A percentile compares a stretch with the other conserved stretches of the same genome.
phyloP scores from a whole-genome alignment of 2,797 vertebrate species.

The Xerus rutilus region DNA sequence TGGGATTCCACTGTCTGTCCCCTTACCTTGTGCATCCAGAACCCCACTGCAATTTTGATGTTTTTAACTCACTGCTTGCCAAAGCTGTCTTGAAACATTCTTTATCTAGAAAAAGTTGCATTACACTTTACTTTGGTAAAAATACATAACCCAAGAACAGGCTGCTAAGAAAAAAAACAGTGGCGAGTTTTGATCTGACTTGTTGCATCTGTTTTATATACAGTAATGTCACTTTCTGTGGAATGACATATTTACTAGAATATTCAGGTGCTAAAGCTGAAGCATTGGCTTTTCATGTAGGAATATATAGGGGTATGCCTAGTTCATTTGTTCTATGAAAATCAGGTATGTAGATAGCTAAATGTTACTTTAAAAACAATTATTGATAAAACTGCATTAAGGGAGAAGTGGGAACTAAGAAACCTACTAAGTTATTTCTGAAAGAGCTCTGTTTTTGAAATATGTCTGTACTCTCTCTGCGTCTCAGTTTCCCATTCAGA shows the following conservation, averaged over 20 bases:
- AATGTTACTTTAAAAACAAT: conserved; percentile 24
- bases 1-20: neutral
- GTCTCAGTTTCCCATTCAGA: conserved; percentile 26
- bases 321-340: conserved; percentile 10
- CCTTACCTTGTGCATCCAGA: neutral
- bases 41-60: neutral
- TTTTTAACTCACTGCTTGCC: conserved; percentile 7
- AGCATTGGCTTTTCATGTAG: conserved; percentile 27
- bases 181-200: conserved; percentile 21
- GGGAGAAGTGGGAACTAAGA: conserved; percentile 6
- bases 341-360: neutral
- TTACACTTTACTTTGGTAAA: conserved; percentile 50
- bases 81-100: neutral
- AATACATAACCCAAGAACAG: neutral
- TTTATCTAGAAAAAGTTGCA: conserved; percentile 47
- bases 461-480: neutral
- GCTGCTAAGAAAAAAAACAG: neutral
- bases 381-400: conserved; percentile 32
- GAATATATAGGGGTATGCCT: neutral
- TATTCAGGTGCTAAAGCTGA: neutral
- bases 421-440: conserved; percentile 39
- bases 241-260: conserved; percentile 38
- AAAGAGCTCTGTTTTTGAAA: conserved; percentile 21
- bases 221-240: neutral
- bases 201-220: conserved; percentile 1